Conservation (phyloP, 2,797 vertebrate genomes). For the Gouania willdenowi region DNA sequence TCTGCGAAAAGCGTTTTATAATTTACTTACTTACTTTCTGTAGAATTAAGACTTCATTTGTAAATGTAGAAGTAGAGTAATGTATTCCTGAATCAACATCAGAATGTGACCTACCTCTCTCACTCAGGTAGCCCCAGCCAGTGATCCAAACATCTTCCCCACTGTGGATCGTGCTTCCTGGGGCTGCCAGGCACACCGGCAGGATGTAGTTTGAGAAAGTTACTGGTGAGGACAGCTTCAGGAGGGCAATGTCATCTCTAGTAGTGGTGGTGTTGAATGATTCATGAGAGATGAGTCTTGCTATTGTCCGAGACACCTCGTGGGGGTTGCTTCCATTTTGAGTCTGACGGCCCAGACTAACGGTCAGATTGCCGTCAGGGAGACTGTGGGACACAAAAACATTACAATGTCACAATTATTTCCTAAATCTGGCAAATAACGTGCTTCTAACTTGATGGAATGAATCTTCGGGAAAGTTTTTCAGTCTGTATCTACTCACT, state of each 20-base stretch:
- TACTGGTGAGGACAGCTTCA: constrained; percentile 36
- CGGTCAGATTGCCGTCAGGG: background rate
- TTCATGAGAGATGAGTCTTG: constrained; percentile 13
- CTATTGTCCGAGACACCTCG: background rate
- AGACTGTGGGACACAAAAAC: too few relatives aligned
- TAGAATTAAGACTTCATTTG: too few relatives aligned
- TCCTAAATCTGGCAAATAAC: too few relatives aligned
- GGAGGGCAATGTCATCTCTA: constrained; percentile 50
- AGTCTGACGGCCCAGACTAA: constrained; percentile 1
- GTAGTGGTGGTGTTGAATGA: rapidly evolving
- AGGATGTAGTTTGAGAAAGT: constrained; percentile 24
- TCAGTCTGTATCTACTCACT: constrained; percentile 16
- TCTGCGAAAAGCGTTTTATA: too few relatives aligned
- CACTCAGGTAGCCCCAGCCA: constrained; percentile 42
- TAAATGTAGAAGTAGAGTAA: too few relatives aligned
- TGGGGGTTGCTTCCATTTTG: constrained; percentile 11
- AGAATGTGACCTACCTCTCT: constrained; percentile 9
- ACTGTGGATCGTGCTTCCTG: constrained; percentile 18
- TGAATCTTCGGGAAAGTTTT: too few relatives aligned
- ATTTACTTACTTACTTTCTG: too few relatives aligned
- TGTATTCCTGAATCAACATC: too few relatives aligned
- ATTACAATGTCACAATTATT: too few relatives aligned
- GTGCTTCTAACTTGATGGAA: too few relatives aligned
- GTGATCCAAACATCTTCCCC: constrained; percentile 45
- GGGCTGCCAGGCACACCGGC: constrained; percentile 49